Evolutionary conservation across 2,888 invertebrate genomes (phyloP).

Genomic region (Malacosoma neustria): DNA sequence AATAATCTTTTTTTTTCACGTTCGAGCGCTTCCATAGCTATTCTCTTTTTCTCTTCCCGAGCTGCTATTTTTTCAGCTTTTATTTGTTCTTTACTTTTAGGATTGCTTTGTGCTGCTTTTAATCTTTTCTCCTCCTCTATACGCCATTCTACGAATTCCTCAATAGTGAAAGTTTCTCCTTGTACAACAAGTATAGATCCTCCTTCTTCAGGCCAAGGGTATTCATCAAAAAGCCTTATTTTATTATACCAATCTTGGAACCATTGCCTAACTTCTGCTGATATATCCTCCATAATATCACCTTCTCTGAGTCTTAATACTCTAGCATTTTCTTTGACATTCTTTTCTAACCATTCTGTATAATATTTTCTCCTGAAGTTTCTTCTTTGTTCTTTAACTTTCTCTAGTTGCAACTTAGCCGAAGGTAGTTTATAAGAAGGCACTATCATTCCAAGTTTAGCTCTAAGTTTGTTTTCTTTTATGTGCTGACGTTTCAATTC

Average conservation of each 20-base stretch:
- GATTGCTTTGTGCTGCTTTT: conserved; percentile 41
- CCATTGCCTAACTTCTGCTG: conserved; percentile 85
- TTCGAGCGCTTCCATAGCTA: conserved; percentile 39
- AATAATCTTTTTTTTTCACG: conserved; percentile 44
- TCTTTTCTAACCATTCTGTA: conserved; percentile 52
- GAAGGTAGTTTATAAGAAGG: conserved; percentile 60
- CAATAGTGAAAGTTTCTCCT: conserved; percentile 75
- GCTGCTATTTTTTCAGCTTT: conserved; percentile 54
- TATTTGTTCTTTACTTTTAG: conserved; percentile 57
- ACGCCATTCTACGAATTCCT: conserved; percentile 70
- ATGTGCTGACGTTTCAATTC: conserved; percentile 44
- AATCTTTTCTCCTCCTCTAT: conserved; percentile 41
- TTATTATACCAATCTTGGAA: conserved; percentile 77
- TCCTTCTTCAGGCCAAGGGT: conserved; percentile 82
- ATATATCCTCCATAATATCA: conserved; percentile 82
- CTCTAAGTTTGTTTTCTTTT: conserved; percentile 51
- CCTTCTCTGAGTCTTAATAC: conserved; percentile 67
- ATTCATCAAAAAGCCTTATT: conserved; percentile 79
- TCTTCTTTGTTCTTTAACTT: conserved; percentile 57
- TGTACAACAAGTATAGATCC: conserved; percentile 77
- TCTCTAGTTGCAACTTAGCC: conserved; percentile 56
- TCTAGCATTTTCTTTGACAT: conserved; percentile 63
- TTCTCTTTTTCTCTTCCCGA: conserved; percentile 50
- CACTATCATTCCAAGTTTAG: conserved; percentile 74
- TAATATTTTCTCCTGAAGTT: conserved; percentile 56